Evolutionary conservation across 2,797 vertebrate genomes (phyloP), one percentile per base, ranked within the genome.

Genomic region (Adrianichthys oophorus): DNA sequence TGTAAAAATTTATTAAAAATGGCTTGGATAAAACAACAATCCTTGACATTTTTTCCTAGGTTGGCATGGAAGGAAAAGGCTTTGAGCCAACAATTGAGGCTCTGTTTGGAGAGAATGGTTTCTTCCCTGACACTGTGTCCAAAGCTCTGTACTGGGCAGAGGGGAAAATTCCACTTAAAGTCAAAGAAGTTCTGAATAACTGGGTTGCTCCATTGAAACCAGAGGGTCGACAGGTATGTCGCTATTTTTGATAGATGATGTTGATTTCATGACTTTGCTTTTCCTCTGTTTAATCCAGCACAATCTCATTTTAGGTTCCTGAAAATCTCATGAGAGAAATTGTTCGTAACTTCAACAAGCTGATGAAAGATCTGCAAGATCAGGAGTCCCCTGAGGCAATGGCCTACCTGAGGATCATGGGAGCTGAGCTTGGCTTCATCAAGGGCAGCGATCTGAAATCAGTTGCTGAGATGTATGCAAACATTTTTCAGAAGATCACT

Each of bases 1-100:
- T 37, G 32, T 12, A 4, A 37, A 37, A 3, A 32, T 37, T 0
- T 37, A 12, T 29, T 6, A 12, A 37, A 37, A 37, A 37, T 12
- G 3, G 4, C 13, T 37, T 37, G 29, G 29, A 12, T 32, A 3
- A 37, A 37, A 37, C 10, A 37, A 37, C 7, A 21, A 21, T 26
- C 26, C 10, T 12, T 37, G 32, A 12, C 3, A 12, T 45, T 24
- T 46, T 40, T 80, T 59, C 2, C 15, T 61, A 98, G 97, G 58
- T 97, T 86, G 95, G 95, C 54, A 84, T 98, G 79, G 95, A 98
- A 59, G 95, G 96, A 76, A 97, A 92, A 59, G 94, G 92, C 5
- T 94, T 98, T 68, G 95, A 98, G 69, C 95, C 96, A 65, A 93
- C 92, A 5, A 53, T 98, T 29, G 95, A 97, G 58, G 92, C 94